Evolutionary conservation across 2,113 vertebrate species (phyloP), one percentile per base, ranked within the genome.

Genomic region (Cyanoderma ruficeps): DNA sequence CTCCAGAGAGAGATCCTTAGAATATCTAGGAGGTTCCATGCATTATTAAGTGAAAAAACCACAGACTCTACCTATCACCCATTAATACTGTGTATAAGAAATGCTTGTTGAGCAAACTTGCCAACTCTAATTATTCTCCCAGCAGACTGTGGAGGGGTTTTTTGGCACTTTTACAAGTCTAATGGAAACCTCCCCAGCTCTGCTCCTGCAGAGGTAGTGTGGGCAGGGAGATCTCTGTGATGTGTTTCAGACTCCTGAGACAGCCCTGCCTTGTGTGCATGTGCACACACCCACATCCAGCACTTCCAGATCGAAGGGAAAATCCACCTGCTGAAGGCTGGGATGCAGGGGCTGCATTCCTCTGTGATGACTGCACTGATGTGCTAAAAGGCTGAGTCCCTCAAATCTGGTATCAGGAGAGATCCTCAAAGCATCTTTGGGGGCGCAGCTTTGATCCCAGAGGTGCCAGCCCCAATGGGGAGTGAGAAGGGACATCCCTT

Each of bases 11-110:
- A 86, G 59, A 74, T 88, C 55, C 71, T 90, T 47, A 52, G 68
- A 69, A 52, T 67, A 85, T 55, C 90, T 47, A 78, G 52, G 71
- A 88, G 59, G 68, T 90, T 74, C 94, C 79, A 87, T 81, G 63
- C 64, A 93, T 94, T 95, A 90, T 93, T 97, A 86, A 95, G 47
- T 63, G 89, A 47, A 86, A 94, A 81, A 85, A 25, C 15, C 59
- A 9, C 93, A 91, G 93, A 41, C 60, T 70, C 55, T 90, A 75
- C 87, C 71, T 83, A 41, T 79, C 55, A 56, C 67, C 75, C 52
- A 20, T 78, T 92, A 90, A 83, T 74, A 49, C 42, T 8, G 8
- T 31, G 50, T 77, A 31, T 50, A 70, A 76, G 69, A 82, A 64
- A 35, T 44, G 71, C 94, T 90, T 88, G 84, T 95, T 88, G 88